Evolutionary conservation across 2,888 invertebrate genomes (phyloP).

Genomic region (Drosophila mettleri): DNA sequence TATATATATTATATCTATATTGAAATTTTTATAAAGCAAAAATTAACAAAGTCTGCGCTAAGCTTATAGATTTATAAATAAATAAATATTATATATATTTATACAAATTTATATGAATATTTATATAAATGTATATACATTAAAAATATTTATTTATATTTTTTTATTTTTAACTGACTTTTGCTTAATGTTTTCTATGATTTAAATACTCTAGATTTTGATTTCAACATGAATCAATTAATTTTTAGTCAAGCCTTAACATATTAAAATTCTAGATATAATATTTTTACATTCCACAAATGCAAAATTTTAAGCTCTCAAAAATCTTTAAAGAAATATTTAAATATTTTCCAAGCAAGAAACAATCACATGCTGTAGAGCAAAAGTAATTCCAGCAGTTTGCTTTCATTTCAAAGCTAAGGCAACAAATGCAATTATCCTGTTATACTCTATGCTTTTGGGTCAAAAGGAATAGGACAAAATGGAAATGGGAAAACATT

Average conservation of each 20-base stretch:
- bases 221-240: not conserved
- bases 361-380: not conserved
- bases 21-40: no score
- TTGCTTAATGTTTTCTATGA: not conserved
- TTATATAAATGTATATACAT: not conserved
- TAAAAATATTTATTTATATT: not conserved
- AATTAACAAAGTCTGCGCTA: no score
- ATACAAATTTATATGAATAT: no score
- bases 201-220: not conserved
- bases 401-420: constrained; percentile 2
- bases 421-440: constrained; percentile 14
- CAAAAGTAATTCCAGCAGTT: constrained; percentile 4
- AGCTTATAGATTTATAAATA: no score
- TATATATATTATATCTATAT: no score
- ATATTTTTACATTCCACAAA: not conserved
- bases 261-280: not conserved
- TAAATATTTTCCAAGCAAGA: not conserved
- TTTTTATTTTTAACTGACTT: not conserved
- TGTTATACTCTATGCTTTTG: constrained; percentile 12
- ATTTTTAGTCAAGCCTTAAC: not conserved
- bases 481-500: constrained; percentile 58
- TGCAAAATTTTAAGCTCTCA: no score
- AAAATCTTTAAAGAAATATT: not conserved
- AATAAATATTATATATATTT: not conserved
- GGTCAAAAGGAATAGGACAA: constrained; percentile 31